phyloP scores from a whole-genome alignment of 2,113 vertebrate genomes.

The Salvelinus namaycush region DNA sequence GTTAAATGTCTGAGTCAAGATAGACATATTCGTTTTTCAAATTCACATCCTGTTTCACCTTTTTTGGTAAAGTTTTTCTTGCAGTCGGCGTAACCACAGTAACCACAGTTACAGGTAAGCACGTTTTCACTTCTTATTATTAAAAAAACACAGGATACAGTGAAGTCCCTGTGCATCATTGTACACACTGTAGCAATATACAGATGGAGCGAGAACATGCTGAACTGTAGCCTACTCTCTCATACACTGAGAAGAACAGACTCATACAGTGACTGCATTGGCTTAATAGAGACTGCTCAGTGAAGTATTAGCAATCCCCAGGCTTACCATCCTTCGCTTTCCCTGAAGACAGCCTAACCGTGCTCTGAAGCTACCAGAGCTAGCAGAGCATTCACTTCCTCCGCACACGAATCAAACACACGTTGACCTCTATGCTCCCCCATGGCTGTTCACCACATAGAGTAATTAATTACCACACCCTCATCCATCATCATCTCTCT shows the following conservation, averaged over 20 bases:
- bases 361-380: constrained; percentile 29
- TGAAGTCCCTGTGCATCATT: background rate
- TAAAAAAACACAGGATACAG: constrained; percentile 16
- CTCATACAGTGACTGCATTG: background rate
- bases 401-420: background rate
- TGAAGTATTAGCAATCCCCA: constrained; percentile 28
- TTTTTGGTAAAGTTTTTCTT: no score
- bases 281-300: constrained; percentile 15
- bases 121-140: constrained; percentile 26
- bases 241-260: background rate
- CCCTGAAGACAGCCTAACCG: constrained; percentile 19
- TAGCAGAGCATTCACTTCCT: constrained; percentile 14
- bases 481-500: constrained; percentile 26
- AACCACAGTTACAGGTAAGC: constrained; percentile 62
- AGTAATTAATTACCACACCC: constrained; percentile 48
- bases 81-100: constrained; percentile 58
- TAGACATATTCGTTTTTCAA: constrained; percentile 28
- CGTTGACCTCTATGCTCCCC: constrained; percentile 46
- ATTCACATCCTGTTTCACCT: background rate
- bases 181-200: no score
- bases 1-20: background rate
- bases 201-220: no score
- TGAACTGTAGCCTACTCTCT: background rate
- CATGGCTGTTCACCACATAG: constrained; percentile 50
- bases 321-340: constrained; percentile 10